Percentiles rank a stretch among this genome's conserved stretches.
Evolutionary conservation across 2,797 vertebrate species (phyloP).

Genomic region (Varecia variegata): DNA sequence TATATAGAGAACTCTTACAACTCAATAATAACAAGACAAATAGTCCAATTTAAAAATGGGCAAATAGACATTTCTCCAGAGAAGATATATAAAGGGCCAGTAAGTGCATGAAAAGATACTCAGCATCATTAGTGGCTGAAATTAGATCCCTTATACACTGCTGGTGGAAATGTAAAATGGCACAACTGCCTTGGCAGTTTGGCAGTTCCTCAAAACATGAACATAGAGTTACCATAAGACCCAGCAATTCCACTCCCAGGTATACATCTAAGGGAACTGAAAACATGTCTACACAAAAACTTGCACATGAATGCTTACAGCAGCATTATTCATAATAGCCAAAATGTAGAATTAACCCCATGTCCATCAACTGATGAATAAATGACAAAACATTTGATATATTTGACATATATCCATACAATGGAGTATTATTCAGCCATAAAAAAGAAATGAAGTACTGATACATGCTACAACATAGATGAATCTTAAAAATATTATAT

Average conservation of each 20-base stretch:
- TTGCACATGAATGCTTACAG: neutral
- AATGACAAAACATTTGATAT: neutral
- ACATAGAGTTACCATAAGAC: neutral
- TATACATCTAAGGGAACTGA: neutral
- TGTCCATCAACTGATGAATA: neutral
- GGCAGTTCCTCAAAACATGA: neutral
- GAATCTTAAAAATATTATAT: constrained; percentile 6
- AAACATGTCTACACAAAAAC: constrained; percentile 20
- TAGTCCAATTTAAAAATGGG: constrained; percentile 5
- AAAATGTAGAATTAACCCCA: neutral
- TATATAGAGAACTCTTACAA: constrained; percentile 21
- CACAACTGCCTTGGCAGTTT: neutral
- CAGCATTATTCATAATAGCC: neutral
- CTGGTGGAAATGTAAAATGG: neutral
- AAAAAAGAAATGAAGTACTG: constrained; percentile 20
- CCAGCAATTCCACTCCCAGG: neutral
- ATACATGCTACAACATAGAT: neutral
- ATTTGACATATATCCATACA: neutral
- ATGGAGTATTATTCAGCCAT: neutral
- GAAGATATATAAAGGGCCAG: neutral
- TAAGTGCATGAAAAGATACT: neutral
- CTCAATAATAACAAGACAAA: neutral
- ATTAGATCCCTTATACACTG: neutral
- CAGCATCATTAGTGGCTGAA: neutral
- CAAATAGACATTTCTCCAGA: neutral